Percentiles rank a stretch among this genome's conserved stretches.
These are phyloP conservation scores for Sabatieria punctata DNA, from an alignment of 2,888 invertebrate species.

Conservation along the genomic window DNA sequence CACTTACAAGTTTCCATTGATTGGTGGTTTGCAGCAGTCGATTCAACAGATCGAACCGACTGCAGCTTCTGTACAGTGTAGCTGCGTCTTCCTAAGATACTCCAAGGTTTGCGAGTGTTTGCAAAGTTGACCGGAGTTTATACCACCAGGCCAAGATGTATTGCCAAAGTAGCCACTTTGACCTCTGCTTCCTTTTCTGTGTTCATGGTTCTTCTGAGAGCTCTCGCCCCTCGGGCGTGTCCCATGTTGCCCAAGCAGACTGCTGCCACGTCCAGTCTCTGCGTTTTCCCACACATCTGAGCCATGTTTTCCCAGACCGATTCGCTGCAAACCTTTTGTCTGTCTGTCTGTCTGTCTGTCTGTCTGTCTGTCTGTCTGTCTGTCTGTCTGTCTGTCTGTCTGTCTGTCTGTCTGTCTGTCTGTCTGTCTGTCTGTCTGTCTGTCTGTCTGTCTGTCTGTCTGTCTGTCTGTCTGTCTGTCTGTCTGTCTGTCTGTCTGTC, in stretches of 20 bases:
- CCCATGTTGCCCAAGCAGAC: conserved; percentile 84
- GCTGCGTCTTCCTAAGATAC: conserved; percentile 83
- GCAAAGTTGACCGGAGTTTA: too few relatives aligned
- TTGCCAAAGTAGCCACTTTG: conserved; percentile 67
- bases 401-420: too few relatives aligned
- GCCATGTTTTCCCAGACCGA: conserved; percentile 91
- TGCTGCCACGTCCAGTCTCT: conserved; percentile 78
- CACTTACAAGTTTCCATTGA: conserved; percentile 51
- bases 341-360: too few relatives aligned
- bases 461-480: too few relatives aligned
- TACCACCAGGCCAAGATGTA: conserved; percentile 73
- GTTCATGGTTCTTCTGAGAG: conserved; percentile 31
- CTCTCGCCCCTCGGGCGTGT: conserved; percentile 37
- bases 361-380: too few relatives aligned
- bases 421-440: too few relatives aligned
- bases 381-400: too few relatives aligned
- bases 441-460: too few relatives aligned
- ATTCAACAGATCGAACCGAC: conserved; percentile 68
- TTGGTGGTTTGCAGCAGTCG: conserved; percentile 56
- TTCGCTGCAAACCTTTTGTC: too few relatives aligned
- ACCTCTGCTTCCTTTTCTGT: conserved; percentile 46
- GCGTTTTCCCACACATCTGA: conserved; percentile 80
- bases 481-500: too few relatives aligned
- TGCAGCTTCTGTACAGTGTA: conserved; percentile 57
- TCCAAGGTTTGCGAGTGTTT: too few relatives aligned